A percentile compares a stretch with the other conserved stretches of the same genome.
Conservation (phyloP, 1,140 invertebrate species). For the Archivesica marissinica region DNA sequence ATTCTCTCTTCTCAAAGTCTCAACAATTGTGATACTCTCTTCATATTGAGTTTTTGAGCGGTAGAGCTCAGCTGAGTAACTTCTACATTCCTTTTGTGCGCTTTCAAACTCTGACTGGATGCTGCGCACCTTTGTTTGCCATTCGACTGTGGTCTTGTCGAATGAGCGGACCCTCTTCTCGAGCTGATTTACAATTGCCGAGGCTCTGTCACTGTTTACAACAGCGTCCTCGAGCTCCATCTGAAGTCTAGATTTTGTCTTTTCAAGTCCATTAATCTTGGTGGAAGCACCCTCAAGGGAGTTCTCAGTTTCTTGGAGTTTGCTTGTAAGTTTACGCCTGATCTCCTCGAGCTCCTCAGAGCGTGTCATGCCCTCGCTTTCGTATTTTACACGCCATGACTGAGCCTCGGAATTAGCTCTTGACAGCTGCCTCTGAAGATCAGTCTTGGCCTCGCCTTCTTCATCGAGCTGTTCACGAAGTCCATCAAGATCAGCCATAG, state of each 20-base stretch:
- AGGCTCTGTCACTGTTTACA: conserved; percentile 86
- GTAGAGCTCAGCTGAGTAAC: conserved; percentile 99
- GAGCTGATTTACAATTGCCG: conserved; percentile 96
- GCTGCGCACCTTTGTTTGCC: conserved; percentile 99
- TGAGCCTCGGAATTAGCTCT: conserved; percentile 90
- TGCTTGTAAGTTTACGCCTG: conserved; percentile 99
- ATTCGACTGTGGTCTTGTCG: conserved; percentile 99
- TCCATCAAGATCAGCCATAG: conserved; percentile 93
- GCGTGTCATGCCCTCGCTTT: conserved; percentile 42
- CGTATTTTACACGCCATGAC: conserved; percentile 86
- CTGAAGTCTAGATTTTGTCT: conserved; percentile 45
- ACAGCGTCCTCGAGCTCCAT: conserved; percentile 54
- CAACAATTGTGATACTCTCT: conserved; percentile 97
- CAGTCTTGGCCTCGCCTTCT: conserved; percentile 99
- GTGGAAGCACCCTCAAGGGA: conserved; percentile 96
- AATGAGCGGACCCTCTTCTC: conserved; percentile 99
- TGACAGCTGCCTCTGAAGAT: conserved; percentile 86
- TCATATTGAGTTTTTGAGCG: conserved; percentile 99
- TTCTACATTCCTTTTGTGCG: conserved; percentile 99
- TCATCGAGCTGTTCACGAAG: conserved; percentile 98
- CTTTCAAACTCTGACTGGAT: conserved; percentile 98
- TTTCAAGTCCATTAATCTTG: conserved; percentile 99
- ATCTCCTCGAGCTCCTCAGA: conserved; percentile 95
- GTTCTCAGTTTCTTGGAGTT: conserved; percentile 98
- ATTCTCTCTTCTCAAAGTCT: conserved; percentile 99